Base-by-base conservation (phyloP, 2,888 invertebrate species). In the Eudemis profundana region DNA sequence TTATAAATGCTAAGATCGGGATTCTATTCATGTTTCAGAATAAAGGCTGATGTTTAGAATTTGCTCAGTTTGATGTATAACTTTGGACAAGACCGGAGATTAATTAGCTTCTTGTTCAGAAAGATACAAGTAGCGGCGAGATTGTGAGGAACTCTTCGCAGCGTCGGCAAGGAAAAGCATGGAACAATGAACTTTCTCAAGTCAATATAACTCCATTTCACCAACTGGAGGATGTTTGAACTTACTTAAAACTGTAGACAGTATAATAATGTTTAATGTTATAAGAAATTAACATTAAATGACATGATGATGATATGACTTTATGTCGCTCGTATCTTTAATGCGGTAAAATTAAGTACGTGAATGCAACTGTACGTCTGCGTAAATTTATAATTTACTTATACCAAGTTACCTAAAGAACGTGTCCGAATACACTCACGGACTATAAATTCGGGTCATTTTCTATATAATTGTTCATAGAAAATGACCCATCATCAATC, bases 31-130 rank as follows among this genome's bases (percentile, higher is more conserved):
- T 5, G 47, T 29, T n/a, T 3, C 17, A 15, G 7, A 33, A 36
- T 5, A 49, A 46, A 36, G 15, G 21, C 19, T 21, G 46, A 19
- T 33, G 46, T 46, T 57, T 46, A 14, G 15, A 57, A 46, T 46
- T 36, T 36, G 12, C 57, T 19, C 46, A 57, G 46, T 57, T 57
- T 15, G 14, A 33, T 44, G 14, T 46, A 46, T 21, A 56, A 57
- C 33, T 57, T 57, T 44, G 15, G 14, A 3, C 14, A 27, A 23
- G 49, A 49, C 29, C 19, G 17, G 14, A 21, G 46, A 57, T 57
- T 57, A 57, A 57, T 57, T 57, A 57, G 57, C 33, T 57, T 57
- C 57, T 46, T 46, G 21, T 21, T 57, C 46, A 12, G 14, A 15
- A 46, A 19, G 57, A 46, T 19, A 46, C 44, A 44, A 46, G 44